These are phyloP conservation scores for Cephus pulcher DNA, from an alignment of 2,888 invertebrate species.

Conservation along the genomic window DNA sequence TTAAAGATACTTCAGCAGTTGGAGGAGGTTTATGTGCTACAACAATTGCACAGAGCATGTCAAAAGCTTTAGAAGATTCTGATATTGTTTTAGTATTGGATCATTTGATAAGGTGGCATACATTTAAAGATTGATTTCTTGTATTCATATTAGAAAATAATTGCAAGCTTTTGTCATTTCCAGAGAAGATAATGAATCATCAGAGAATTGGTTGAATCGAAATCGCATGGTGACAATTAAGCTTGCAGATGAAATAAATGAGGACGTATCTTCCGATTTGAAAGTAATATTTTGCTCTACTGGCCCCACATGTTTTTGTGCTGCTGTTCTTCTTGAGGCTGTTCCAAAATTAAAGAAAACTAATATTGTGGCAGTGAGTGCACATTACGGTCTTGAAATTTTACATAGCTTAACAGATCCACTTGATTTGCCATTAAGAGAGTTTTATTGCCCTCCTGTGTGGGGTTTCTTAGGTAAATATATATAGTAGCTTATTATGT, in stretches of 20 bases:
- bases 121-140: conserved; percentile 1
- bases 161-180: conserved; percentile 50
- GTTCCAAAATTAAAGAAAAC: conserved; percentile 63
- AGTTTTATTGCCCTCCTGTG: conserved; percentile 73
- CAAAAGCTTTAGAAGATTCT: conserved; percentile 66
- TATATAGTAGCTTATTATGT: neutral
- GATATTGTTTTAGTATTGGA: conserved; percentile 70
- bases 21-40: conserved; percentile 47
- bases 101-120: conserved; percentile 55
- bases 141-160: neutral
- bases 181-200: conserved; percentile 46
- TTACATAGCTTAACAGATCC: conserved; percentile 47
- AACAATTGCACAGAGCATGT: conserved; percentile 66
- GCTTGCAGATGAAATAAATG: conserved; percentile 69
- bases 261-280: conserved; percentile 66
- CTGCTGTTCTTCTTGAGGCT: conserved; percentile 66
- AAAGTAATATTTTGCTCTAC: conserved; percentile 70
- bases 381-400: conserved; percentile 70
- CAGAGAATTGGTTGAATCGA: conserved; percentile 46
- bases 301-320: conserved; percentile 72
- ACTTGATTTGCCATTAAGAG: conserved; percentile 65
- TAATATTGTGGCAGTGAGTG: conserved; percentile 72
- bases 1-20: conserved; percentile 30
- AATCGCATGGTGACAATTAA: conserved; percentile 61
- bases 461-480: conserved; percentile 71